phyloP scores from a whole-genome alignment of 1,140 invertebrate species.

The Cydia splendana region DNA sequence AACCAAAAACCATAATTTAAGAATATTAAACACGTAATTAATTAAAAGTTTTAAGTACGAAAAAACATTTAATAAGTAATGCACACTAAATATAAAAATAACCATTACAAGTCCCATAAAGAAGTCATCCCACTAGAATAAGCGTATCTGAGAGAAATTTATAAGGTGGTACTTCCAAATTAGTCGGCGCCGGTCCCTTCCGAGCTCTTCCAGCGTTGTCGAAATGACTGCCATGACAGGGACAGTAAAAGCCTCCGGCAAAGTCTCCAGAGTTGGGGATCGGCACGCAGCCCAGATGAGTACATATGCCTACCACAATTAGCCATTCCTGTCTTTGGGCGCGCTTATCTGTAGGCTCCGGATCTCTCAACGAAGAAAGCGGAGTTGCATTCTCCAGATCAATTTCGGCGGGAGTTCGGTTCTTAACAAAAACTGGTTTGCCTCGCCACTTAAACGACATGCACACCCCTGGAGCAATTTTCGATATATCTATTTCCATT shows the following conservation, averaged over 20 bases:
- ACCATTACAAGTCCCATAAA: constrained; percentile 7
- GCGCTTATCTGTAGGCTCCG: constrained; percentile 86
- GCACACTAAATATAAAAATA: not conserved
- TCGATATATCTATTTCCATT: constrained; percentile 63
- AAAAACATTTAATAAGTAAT: constrained; percentile 16
- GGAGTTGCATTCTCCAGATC: constrained; percentile 82
- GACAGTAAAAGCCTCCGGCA: constrained; percentile 91
- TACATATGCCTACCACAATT: constrained; percentile 92
- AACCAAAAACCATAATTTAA: not conserved
- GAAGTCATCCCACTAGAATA: constrained; percentile 58
- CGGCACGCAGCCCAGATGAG: constrained; percentile 93
- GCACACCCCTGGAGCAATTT: constrained; percentile 67
- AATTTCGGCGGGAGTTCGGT: constrained; percentile 87
- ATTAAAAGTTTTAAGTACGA: not conserved
- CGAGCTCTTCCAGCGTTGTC: constrained; percentile 91
- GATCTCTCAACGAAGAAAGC: constrained; percentile 86
- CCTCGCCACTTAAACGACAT: constrained; percentile 91
- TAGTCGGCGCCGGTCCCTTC: constrained; percentile 92
- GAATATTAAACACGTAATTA: not conserved
- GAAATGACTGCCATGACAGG: constrained; percentile 96
- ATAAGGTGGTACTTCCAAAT: constrained; percentile 90
- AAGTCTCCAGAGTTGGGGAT: constrained; percentile 89
- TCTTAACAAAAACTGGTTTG: constrained; percentile 90
- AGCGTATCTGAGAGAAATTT: constrained; percentile 61
- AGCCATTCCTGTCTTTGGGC: constrained; percentile 86